These are phyloP conservation scores for Margarornis squamiger DNA, from an alignment of 2,797 vertebrate genomes.

Conservation along the genomic window DNA sequence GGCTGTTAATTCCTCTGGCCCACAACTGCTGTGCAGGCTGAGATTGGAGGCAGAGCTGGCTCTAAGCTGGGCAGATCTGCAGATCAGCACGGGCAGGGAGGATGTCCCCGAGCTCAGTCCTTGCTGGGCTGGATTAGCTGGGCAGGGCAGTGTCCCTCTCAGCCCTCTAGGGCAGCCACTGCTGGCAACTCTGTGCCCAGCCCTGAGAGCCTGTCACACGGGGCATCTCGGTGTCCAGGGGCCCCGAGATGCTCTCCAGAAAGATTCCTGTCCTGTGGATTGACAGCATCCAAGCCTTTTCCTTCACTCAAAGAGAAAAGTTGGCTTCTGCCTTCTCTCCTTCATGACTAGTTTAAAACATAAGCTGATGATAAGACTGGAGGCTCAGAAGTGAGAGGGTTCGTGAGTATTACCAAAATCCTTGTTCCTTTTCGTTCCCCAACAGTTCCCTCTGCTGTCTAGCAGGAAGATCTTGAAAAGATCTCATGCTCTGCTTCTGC, in stretches of 20 bases:
- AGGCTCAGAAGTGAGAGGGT: not conserved
- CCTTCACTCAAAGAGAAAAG: not conserved
- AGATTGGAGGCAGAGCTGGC: not conserved
- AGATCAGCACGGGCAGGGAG: not conserved
- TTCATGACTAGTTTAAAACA: not conserved
- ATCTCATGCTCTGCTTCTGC: not conserved
- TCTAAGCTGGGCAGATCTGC: not conserved
- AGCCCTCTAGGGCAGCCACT: not conserved
- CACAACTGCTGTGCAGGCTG: not conserved
- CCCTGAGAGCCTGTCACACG: accelerated
- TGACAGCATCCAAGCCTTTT: not conserved
- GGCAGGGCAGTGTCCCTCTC: not conserved
- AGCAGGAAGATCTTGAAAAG: not conserved
- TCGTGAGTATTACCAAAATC: not conserved
- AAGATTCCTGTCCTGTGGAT: not conserved
- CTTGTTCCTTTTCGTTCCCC: not conserved
- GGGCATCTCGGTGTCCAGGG: not conserved
- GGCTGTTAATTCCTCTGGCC: constrained; percentile 65
- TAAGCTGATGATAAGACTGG: not conserved
- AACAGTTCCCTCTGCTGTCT: not conserved
- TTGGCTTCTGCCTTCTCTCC: not conserved
- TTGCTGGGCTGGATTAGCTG: not conserved
- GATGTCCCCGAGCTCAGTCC: not conserved
- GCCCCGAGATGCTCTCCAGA: not conserved
- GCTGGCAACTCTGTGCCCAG: not conserved